Evolutionary conservation across 2,888 invertebrate genomes (phyloP).

Genomic region (Geophilus truncorum): DNA sequence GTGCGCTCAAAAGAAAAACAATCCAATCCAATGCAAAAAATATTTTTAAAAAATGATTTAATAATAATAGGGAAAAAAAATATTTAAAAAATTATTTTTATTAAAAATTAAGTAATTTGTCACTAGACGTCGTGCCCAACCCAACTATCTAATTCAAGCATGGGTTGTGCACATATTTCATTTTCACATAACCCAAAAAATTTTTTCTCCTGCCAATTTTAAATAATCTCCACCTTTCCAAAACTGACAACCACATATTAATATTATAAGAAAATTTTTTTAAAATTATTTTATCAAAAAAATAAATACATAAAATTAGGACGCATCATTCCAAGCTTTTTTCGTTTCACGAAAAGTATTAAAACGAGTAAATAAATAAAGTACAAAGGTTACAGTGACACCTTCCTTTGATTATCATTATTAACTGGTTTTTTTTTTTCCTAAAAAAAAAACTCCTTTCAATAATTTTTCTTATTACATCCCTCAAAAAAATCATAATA

Average conservation of each 20-base stretch:
- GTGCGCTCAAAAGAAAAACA: background rate
- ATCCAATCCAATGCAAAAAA: background rate
- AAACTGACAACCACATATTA: background rate
- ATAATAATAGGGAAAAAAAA: background rate
- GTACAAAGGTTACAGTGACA: background rate
- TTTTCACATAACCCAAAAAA: background rate
- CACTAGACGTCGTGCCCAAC: background rate
- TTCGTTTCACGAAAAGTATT: background rate
- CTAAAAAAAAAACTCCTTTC: background rate
- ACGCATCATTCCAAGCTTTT: background rate
- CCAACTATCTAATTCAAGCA: background rate
- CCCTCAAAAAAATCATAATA: background rate
- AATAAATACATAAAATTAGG: background rate
- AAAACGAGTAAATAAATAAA: background rate
- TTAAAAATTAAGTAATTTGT: background rate
- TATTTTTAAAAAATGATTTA: background rate
- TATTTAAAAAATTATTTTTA: no score
- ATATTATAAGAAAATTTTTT: background rate
- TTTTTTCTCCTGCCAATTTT: background rate
- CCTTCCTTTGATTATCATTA: background rate
- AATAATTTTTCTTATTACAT: no score
- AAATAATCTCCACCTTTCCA: background rate
- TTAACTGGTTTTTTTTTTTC: background rate
- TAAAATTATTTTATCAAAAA: background rate
- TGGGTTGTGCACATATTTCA: background rate